Conservation (phyloP, 2,797 vertebrate species). For the Poecilia velifera region DNA sequence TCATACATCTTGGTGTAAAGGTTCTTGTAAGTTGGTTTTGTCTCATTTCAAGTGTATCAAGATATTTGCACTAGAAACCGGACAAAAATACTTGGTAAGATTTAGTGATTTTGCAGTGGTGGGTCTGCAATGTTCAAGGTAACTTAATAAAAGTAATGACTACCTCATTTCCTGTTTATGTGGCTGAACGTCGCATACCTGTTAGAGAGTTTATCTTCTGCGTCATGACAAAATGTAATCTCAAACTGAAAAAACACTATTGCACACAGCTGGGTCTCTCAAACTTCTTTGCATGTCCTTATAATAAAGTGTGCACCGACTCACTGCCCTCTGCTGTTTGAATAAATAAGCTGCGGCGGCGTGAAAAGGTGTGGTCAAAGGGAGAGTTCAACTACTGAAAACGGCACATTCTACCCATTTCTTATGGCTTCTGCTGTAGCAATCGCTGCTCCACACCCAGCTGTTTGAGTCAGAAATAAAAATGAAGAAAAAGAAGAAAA, state of each 20-base stretch:
- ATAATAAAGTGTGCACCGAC: constrained; percentile 43
- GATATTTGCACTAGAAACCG: no score
- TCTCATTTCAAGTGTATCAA: no score
- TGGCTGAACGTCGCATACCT: neutral
- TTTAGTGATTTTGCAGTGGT: no score
- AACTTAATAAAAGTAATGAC: neutral
- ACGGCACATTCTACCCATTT: neutral
- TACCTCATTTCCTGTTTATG: neutral
- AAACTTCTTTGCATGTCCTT: constrained; percentile 6
- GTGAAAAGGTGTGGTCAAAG: constrained; percentile 24
- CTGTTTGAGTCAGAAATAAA: constrained; percentile 62
- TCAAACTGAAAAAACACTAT: neutral
- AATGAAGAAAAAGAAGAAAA: constrained; percentile 5
- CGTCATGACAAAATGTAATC: neutral
- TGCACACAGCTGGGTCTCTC: constrained; percentile 19
- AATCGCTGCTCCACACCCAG: constrained; percentile 61
- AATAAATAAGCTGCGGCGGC: constrained; percentile 10
- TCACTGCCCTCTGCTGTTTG: constrained; percentile 73
- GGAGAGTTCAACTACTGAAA: neutral
- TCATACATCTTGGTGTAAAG: no score
- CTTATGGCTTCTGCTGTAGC: constrained; percentile 47
- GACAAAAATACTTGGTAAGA: no score
- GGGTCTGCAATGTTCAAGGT: neutral
- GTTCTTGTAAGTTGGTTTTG: no score
- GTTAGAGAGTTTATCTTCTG: neutral